Conservation (phyloP, 2,113 vertebrate genomes). For the Menidia beryllina region DNA sequence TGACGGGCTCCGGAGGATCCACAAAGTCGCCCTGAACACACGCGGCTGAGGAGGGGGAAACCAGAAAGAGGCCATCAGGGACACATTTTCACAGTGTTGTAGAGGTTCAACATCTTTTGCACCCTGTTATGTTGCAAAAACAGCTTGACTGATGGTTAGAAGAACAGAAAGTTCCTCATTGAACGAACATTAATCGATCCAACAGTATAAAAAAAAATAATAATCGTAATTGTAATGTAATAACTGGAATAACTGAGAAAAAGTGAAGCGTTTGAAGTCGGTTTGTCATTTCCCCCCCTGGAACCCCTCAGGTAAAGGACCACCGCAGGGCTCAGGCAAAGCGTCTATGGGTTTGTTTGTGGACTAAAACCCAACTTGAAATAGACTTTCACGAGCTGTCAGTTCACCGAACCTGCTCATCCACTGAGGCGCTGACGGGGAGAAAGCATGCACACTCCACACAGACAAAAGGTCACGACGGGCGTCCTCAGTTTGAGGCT, state of each 20-base stretch:
- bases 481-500: too few relatives aligned
- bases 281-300: too few relatives aligned
- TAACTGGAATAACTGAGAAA: too few relatives aligned
- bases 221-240: too few relatives aligned
- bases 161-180: not conserved
- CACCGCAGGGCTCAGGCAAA: not conserved
- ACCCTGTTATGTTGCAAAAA: too few relatives aligned
- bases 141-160: not conserved
- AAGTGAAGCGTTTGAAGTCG: too few relatives aligned
- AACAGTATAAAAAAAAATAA: too few relatives aligned
- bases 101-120: too few relatives aligned
- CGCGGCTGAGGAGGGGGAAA: constrained; percentile 19
- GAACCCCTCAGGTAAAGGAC: not conserved
- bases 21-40: constrained; percentile 54
- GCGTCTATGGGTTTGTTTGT: constrained; percentile 3
- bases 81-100: too few relatives aligned
- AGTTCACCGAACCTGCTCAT: constrained; percentile 15
- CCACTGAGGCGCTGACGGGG: not conserved
- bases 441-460: not conserved
- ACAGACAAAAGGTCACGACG: not conserved
- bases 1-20: constrained; percentile 55
- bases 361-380: not conserved
- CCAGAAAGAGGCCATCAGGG: not conserved
- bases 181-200: too few relatives aligned
- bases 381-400: not conserved